Evolutionary conservation across 2,797 vertebrate genomes (phyloP), one percentile per base, ranked within the genome.

Genomic region (Coracias cyanogaster): DNA sequence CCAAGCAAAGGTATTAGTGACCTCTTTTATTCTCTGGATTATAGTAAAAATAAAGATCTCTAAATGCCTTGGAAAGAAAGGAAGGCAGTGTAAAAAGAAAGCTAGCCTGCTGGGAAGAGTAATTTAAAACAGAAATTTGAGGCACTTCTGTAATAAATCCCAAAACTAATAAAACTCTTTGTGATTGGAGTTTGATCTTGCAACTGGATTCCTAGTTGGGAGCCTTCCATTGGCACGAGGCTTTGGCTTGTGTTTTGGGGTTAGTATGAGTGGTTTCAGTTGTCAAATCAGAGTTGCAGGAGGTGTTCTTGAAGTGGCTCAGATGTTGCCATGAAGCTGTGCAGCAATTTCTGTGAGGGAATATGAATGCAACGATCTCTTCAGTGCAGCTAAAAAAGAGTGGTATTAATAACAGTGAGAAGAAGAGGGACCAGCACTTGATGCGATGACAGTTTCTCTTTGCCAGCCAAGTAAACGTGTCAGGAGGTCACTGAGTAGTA

Each of bases 401-500:
- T 22, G 65, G 7, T 39, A 7, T 80, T 71, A 61, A 19, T 80
- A 81, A 70, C 49, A 77, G 72, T 2, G 17, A 77, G 54, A 43
- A 77, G 64, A 87, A 96, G 82, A 92, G 78, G 73, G 54, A 48
- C 84, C 82, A 67, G 82, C 49, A 48, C 80, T 93, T 93, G 92
- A 90, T 84, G 62, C 6, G 33, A 41, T 81, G 89, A 84, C 86
- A 71, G 48, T 94, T 95, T 91, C 89, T 89, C 70, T 97, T 96
- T 95, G 70, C 67, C 73, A 70, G 67, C 60, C 85, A 39, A 52
- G 77, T 72, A 82, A 93, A 79, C 84, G 80, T 95, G 66, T 90
- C 82, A 92, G 79, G 89, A 86, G 91, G 91, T 93, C 77, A 70
- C 58, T 3, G 15, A 88, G 64, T 51, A 89, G 82, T 91, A 89